Percentiles rank a stretch among this genome's conserved stretches.
phyloP scores from a whole-genome alignment of 2,797 vertebrate genomes.

The Orestias chungarensis region DNA sequence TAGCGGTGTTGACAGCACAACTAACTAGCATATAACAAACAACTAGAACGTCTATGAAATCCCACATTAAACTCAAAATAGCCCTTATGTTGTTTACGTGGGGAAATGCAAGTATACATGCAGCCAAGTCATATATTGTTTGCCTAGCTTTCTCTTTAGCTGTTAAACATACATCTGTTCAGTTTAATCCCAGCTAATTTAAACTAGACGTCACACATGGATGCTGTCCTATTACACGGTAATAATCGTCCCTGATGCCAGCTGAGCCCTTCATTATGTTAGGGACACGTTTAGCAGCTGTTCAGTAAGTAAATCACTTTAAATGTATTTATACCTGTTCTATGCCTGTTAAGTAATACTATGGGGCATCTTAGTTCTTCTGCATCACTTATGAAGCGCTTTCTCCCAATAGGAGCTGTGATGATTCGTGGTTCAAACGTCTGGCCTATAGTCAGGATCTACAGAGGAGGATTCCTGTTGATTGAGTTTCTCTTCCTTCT shows the following conservation, averaged over 20 bases:
- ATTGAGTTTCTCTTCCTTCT: conserved; percentile 99
- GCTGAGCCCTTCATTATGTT: neutral
- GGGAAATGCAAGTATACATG: too few relatives aligned
- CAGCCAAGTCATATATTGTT: too few relatives aligned
- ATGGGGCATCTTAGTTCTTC: neutral
- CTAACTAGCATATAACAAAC: too few relatives aligned
- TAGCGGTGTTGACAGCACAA: too few relatives aligned
- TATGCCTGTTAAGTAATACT: neutral
- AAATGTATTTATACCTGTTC: neutral
- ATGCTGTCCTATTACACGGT: too few relatives aligned
- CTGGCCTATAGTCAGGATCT: conserved; percentile 97
- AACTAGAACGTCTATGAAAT: too few relatives aligned
- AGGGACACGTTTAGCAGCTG: neutral
- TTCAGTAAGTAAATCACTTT: neutral
- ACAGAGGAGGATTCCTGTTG: conserved; percentile 97
- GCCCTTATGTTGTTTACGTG: too few relatives aligned
- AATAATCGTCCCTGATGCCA: neutral
- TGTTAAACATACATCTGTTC: neutral
- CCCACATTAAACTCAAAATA: too few relatives aligned
- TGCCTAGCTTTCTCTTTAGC: too few relatives aligned
- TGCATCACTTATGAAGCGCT: neutral
- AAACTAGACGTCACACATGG: neutral
- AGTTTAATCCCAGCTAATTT: neutral
- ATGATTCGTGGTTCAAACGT: conserved; percentile 69
- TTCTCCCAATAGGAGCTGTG: conserved; percentile 77